Evolutionary conservation across 2,888 invertebrate genomes (phyloP).

Genomic region (Tachina fera): DNA sequence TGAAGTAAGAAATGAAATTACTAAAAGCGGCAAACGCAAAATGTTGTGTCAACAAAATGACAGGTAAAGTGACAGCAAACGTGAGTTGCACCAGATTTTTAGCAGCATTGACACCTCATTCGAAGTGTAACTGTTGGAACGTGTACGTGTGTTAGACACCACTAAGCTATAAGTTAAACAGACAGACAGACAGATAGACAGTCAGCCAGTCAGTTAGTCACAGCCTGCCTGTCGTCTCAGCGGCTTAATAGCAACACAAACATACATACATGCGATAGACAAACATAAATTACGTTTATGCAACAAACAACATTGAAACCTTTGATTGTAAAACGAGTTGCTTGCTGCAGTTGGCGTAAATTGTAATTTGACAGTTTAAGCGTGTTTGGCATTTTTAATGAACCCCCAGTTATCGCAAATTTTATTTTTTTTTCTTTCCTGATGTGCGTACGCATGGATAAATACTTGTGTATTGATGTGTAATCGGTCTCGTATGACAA

Average conservation of each 20-base stretch:
- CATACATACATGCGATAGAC: neutral
- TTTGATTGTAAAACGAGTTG: conserved; percentile 48
- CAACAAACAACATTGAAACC: conserved; percentile 40
- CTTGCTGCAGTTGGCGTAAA: conserved; percentile 69
- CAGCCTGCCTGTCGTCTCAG: conserved; percentile 16
- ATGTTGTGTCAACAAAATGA: conserved; percentile 68
- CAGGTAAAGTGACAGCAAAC: conserved; percentile 70
- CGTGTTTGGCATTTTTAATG: conserved; percentile 72
- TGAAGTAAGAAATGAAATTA: conserved; percentile 19
- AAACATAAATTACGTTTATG: conserved; percentile 47
- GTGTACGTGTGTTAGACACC: conserved; percentile 51
- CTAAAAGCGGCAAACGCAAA: conserved; percentile 69
- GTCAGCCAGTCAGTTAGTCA: conserved; percentile 8
- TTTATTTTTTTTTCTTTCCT: conserved; percentile 14
- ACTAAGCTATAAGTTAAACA: conserved; percentile 21
- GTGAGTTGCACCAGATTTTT: conserved; percentile 71
- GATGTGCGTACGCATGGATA: conserved; percentile 56
- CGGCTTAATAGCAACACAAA: conserved; percentile 10
- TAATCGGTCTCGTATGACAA: conserved; percentile 52
- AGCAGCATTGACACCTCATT: conserved; percentile 64
- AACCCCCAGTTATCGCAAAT: conserved; percentile 44
- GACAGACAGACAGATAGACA: conserved; percentile 27
- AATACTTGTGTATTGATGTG: conserved; percentile 37
- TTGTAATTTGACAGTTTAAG: conserved; percentile 73
- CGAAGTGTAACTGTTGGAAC: conserved; percentile 54